Conservation (phyloP, 2,888 invertebrate species). For the Scotopteryx bipunctaria region DNA sequence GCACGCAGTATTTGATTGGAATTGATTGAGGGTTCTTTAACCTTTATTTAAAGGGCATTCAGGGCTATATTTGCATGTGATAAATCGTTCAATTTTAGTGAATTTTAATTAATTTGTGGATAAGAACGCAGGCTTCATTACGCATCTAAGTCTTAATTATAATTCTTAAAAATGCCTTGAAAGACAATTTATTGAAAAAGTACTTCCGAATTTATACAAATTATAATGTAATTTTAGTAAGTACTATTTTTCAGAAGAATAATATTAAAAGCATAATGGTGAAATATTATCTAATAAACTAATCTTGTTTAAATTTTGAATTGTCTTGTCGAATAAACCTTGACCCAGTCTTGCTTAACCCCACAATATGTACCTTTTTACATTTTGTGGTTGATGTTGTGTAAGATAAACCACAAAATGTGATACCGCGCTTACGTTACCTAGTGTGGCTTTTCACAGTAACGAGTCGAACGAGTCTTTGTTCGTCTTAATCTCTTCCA, state of each 20-base stretch:
- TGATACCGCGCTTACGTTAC: neutral
- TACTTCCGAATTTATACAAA: neutral
- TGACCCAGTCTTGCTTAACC: too few species aligned
- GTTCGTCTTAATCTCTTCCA: slow-evolving; percentile 25
- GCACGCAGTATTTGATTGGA: slow-evolving; percentile 53
- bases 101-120: neutral
- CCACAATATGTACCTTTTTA: too few species aligned
- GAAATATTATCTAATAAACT: too few species aligned
- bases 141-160: too few species aligned
- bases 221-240: neutral
- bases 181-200: neutral
- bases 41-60: slow-evolving; percentile 33
- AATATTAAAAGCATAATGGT: too few species aligned
- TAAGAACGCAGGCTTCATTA: neutral
- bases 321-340: too few species aligned
- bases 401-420: neutral
- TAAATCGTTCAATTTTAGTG: slow-evolving; percentile 11
- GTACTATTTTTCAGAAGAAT: too few species aligned
- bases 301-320: too few species aligned
- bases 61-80: slow-evolving; percentile 17
- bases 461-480: slow-evolving; percentile 3
- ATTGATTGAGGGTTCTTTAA: slow-evolving; percentile 50
- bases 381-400: too few species aligned
- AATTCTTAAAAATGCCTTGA: too few species aligned
- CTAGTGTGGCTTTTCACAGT: neutral